Percentiles rank a stretch among this genome's conserved stretches.
These are phyloP conservation scores for Parnassius apollo DNA, from an alignment of 2,888 invertebrate species.

Conservation along the genomic window DNA sequence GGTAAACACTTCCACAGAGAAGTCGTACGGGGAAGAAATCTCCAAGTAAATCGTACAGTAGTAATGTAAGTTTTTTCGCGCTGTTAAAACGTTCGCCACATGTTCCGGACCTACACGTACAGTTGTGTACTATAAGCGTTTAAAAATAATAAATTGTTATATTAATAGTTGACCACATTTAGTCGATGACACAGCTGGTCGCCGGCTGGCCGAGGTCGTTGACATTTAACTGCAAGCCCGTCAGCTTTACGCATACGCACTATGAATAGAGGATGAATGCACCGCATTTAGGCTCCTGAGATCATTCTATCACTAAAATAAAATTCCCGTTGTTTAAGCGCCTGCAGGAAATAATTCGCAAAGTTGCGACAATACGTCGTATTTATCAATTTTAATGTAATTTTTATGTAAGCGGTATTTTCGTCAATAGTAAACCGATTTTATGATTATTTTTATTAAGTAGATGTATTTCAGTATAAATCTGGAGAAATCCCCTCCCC, in stretches of 20 bases:
- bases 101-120: conserved; percentile 20
- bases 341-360: conserved; percentile 13
- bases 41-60: too few species aligned
- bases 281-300: conserved; percentile 19
- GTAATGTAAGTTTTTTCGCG: too few species aligned
- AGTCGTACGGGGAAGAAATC: too few species aligned
- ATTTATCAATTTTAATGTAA: too few species aligned
- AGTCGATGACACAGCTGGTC: conserved; percentile 17
- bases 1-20: too few species aligned
- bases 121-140: conserved; percentile 19
- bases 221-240: conserved; percentile 9
- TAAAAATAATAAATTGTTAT: conserved; percentile 15
- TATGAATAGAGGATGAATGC: conserved; percentile 4
- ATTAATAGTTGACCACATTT: conserved; percentile 22
- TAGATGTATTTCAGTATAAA: too few species aligned
- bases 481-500: too few species aligned
- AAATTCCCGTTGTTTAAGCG: background rate
- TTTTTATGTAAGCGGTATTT: too few species aligned
- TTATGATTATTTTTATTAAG: too few species aligned
- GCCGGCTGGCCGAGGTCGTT: conserved; percentile 12
- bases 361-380: background rate
- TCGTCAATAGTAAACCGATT: too few species aligned
- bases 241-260: conserved; percentile 9
- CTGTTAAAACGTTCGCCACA: conserved; percentile 18
- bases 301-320: conserved; percentile 7